These are phyloP conservation scores for Drosophila jambulina DNA, from an alignment of 1,140 invertebrate genomes.

Conservation along the genomic window DNA sequence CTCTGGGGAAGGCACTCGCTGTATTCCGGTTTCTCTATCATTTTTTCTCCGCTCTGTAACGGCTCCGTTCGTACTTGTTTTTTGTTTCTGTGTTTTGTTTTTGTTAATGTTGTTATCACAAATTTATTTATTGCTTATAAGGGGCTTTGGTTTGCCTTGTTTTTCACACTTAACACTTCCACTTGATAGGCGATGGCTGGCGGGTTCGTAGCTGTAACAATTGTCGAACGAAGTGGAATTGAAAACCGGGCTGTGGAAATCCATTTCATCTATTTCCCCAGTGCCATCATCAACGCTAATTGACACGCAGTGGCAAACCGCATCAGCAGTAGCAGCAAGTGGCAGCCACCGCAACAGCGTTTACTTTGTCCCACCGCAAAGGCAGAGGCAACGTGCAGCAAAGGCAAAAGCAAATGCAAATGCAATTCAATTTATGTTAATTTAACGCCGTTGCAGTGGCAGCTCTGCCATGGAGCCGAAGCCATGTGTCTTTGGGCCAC, in stretches of 20 bases:
- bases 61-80: slow-evolving; percentile 33
- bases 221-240: slow-evolving; percentile 72
- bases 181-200: slow-evolving; percentile 57
- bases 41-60: slow-evolving; percentile 22
- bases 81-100: slow-evolving; percentile 41
- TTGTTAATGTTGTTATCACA: slow-evolving; percentile 66
- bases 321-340: slow-evolving; percentile 35
- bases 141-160: slow-evolving; percentile 44
- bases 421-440: slow-evolving; percentile 85
- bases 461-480: slow-evolving; percentile 37
- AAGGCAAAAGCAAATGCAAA: slow-evolving; percentile 83
- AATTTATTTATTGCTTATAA: slow-evolving; percentile 52
- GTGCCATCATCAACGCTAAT: slow-evolving; percentile 80
- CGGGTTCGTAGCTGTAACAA: slow-evolving; percentile 48
- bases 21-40: slow-evolving; percentile 42
- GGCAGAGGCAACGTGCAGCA: slow-evolving; percentile 66
- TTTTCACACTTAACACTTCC: slow-evolving; percentile 68
- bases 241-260: slow-evolving; percentile 72
- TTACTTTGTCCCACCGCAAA: slow-evolving; percentile 36
- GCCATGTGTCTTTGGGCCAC: slow-evolving; percentile 69
- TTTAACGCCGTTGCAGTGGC: slow-evolving; percentile 68
- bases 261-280: slow-evolving; percentile 61
- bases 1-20: slow-evolving; percentile 11
- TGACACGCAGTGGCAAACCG: slow-evolving; percentile 73
- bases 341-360: slow-evolving; percentile 52